Percentiles rank a stretch among this genome's conserved stretches.
phyloP scores from a whole-genome alignment of 2,888 invertebrate genomes.

The Spisula subtruncata region DNA sequence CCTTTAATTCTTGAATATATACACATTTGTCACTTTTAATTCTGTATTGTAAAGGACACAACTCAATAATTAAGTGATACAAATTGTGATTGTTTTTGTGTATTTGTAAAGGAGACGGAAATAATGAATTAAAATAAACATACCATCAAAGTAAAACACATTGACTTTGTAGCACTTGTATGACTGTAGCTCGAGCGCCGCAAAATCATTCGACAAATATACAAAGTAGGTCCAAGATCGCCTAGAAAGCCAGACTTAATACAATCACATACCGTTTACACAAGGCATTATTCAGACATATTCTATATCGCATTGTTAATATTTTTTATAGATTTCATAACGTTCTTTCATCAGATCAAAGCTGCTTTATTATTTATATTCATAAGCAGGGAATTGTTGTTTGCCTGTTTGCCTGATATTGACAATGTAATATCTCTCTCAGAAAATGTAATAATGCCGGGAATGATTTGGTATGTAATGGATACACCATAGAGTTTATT shows the following conservation, averaged over 20 bases:
- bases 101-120: no score
- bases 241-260: background rate
- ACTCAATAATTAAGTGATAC: no score
- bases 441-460: background rate
- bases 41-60: no score
- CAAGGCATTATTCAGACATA: background rate
- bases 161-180: no score
- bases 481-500: background rate
- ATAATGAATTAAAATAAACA: no score
- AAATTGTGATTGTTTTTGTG: no score
- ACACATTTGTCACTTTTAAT: no score
- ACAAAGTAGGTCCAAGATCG: no score
- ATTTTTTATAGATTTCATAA: background rate
- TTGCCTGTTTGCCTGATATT: background rate
- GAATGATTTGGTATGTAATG: background rate
- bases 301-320: background rate
- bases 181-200: no score
- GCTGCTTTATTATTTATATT: background rate
- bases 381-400: background rate
- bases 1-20: no score
- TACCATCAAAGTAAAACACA: no score
- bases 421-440: background rate
- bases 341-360: background rate
- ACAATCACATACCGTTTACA: background rate
- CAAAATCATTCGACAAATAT: no score